phyloP scores from a whole-genome alignment of 2,888 invertebrate species.

The Trisateles emortualis region DNA sequence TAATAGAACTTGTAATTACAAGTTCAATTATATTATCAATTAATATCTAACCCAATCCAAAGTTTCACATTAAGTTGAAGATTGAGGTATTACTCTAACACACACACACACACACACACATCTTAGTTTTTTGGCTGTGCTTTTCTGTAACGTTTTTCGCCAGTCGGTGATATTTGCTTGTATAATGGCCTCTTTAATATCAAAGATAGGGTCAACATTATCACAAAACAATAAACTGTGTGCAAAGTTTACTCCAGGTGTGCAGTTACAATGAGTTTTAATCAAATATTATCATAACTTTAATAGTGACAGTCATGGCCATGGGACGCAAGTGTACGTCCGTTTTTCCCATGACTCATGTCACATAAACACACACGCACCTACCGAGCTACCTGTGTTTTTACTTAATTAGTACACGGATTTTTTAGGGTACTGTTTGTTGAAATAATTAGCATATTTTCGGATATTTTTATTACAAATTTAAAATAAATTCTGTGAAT shows the following conservation, averaged over 20 bases:
- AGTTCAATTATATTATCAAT: too few relatives aligned
- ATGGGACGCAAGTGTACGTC: neutral
- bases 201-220: neutral
- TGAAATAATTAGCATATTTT: neutral
- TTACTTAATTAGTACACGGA: neutral
- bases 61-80: too few relatives aligned
- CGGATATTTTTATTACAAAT: too few relatives aligned
- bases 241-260: constrained; percentile 34
- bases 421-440: neutral
- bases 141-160: too few relatives aligned
- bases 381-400: neutral
- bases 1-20: too few relatives aligned
- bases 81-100: too few relatives aligned
- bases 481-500: too few relatives aligned
- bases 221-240: neutral
- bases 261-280: constrained; percentile 29
- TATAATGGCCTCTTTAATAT: too few relatives aligned
- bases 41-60: too few relatives aligned
- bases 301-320: neutral
- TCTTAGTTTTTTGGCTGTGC: too few relatives aligned
- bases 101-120: too few relatives aligned
- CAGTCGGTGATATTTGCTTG: too few relatives aligned
- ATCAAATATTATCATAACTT: constrained; percentile 43
- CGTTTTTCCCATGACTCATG: constrained; percentile 30
- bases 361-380: neutral